Base-by-base conservation (phyloP, 1,140 invertebrate genomes). In the Drosophila funebris region DNA sequence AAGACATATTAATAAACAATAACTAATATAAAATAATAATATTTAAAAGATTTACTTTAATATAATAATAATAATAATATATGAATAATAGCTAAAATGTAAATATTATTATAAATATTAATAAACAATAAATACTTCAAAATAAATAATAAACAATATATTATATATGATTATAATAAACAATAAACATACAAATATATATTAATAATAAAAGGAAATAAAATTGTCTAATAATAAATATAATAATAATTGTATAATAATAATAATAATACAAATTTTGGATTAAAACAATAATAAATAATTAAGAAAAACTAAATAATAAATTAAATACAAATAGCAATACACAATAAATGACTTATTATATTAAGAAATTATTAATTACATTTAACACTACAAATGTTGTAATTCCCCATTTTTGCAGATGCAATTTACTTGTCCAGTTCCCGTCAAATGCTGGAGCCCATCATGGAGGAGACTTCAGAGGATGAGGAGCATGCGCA, bases 391-490 rank as follows among this genome's bases (percentile, higher is more conserved):
- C n/a, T n/a, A n/a, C n/a, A n/a, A n/a, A n/a, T n/a, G n/a, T n/a
- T n/a, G n/a, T n/a, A n/a, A n/a, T n/a, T n/a, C n/a, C n/a, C n/a
- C 11, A 37, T 53, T 13, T 0, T 93, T 61, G 1, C 53, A 91
- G 90, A 91, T 89, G 90, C 69, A 41, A 79, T 78, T 46, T 91
- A 77, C 57, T 61, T 92, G 53, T 91, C 90, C 52, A 90, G 48
- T 24, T 92, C 91, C 9, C 73, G 91, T 0, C 91, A 87, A 76
- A 85, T 91, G 63, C 89, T 96, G 78, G 95, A 95, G 81, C 95
- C 95, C 0, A 96, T 96, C 69, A 90, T 95, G 52, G 95, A 96
- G 82, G 95, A 95, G 80, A 95, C 95, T 0, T 95, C 95, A 18
- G 95, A 95, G 68, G 95, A 96, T 91, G 92, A 92, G 94, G 78